Evolutionary conservation across 2,113 vertebrate genomes (phyloP), one percentile per base, ranked within the genome.

Genomic region (Passerina amoena): DNA sequence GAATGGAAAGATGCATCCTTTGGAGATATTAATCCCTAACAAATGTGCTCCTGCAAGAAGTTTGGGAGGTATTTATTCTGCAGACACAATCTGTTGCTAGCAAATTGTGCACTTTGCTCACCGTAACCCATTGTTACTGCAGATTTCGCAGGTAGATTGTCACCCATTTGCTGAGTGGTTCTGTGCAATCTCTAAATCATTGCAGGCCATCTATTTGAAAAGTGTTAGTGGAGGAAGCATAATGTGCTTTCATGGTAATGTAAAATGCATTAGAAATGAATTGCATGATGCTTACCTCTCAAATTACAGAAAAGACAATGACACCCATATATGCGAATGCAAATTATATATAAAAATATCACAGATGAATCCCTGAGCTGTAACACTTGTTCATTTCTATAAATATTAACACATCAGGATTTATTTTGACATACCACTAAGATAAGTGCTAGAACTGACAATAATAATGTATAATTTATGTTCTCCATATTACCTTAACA

Each of bases 391-490:
- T 97, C 97, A 96, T 98, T 98, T 98, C 97, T 98, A 97, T 97
- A 98, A 98, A 98, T 98, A 96, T 98, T 98, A 98, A 97, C 97
- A 88, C 97, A 97, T 96, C 97, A 96, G 96, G 95, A 97, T 97
- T 97, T 98, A 98, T 98, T 98, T 98, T 98, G 98, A 98, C 96
- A 96, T 48, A 45, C 91, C 88, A 96, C 97, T 96, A 98, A 97
- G 97, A 97, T 98, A 98, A 98, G 97, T 98, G 97, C 97, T 97
- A 96, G 97, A 97, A 97, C 97, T 98, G 98, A 98, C 97, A 98
- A 98, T 97, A 98, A 97, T 97, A 98, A 98, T 98, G 98, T 98
- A 97, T 98, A 98, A 98, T 98, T 98, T 98, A 98, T 98, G 97
- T 97, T 95, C 97, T 97, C 97, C 97, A 90, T 97, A 98, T 97